Evolutionary conservation across 2,797 vertebrate genomes (phyloP).

Genomic region (Enteromius viviparus): DNA sequence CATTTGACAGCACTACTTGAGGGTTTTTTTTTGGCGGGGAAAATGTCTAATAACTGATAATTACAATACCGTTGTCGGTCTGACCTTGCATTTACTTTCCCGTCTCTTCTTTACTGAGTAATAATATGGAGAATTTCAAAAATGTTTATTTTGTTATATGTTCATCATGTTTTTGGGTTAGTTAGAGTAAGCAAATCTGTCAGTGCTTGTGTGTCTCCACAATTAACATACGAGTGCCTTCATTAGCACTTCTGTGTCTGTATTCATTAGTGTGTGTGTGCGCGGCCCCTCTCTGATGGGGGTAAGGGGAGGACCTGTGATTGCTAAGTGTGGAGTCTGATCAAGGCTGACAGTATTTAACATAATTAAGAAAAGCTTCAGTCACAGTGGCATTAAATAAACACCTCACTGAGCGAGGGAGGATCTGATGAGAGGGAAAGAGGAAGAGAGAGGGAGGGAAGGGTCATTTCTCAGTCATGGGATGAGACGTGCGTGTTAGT

Average conservation of each 20-base stretch:
- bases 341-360: conserved; percentile 67
- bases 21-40: no score
- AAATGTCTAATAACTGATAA: background rate
- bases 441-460: conserved; percentile 42
- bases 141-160: conserved; percentile 1
- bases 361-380: conserved; percentile 68
- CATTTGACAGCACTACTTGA: no score
- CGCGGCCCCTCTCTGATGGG: conserved; percentile 46
- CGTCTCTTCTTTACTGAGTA: background rate
- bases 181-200: conserved; percentile 48
- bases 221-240: conserved; percentile 60
- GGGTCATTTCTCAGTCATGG: conserved; percentile 62
- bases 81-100: background rate
- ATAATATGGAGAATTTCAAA: background rate
- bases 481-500: conserved; percentile 58
- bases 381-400: conserved; percentile 66
- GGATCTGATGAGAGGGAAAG: conserved; percentile 59
- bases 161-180: conserved; percentile 41
- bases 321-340: conserved; percentile 61
- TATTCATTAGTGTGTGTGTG: conserved; percentile 55
- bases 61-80: no score
- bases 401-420: conserved; percentile 62
- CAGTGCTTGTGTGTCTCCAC: conserved; percentile 32
- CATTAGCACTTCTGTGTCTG: conserved; percentile 61
- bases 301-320: conserved; percentile 60